Evolutionary conservation across 2,113 vertebrate genomes (phyloP).

Genomic region (Pyxicephalus adspersus): DNA sequence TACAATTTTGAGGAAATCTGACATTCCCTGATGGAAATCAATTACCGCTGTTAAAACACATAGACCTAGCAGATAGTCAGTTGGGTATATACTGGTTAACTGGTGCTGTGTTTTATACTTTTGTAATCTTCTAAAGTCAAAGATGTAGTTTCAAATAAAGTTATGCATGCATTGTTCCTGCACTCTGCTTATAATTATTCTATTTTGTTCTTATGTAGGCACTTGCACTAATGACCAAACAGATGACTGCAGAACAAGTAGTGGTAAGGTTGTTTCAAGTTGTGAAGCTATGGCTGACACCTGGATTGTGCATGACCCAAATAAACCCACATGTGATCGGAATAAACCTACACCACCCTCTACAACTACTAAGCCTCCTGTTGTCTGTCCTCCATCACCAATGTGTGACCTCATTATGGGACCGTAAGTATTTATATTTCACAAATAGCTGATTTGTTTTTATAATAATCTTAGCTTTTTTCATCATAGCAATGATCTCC

Average conservation of each 20-base stretch:
- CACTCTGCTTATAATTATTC: too few relatives aligned
- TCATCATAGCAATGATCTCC: too few relatives aligned
- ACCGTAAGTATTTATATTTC: slow-evolving; percentile 70
- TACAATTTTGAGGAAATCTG: too few relatives aligned
- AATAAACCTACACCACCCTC: slow-evolving; percentile 60
- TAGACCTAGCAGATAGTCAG: too few relatives aligned
- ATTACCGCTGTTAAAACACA: too few relatives aligned
- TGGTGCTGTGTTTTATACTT: too few relatives aligned
- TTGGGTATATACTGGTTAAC: too few relatives aligned
- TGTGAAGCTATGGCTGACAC: slow-evolving; percentile 85
- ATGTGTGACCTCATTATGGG: slow-evolving; percentile 79
- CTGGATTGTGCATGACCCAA: slow-evolving; percentile 79
- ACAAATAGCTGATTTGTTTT: background rate
- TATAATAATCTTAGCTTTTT: too few relatives aligned
- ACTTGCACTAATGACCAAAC: slow-evolving; percentile 83
- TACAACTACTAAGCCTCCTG: background rate
- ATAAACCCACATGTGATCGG: slow-evolving; percentile 75
- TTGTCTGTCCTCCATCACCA: slow-evolving; percentile 69
- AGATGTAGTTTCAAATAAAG: too few relatives aligned
- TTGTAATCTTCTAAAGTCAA: too few relatives aligned
- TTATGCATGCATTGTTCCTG: too few relatives aligned
- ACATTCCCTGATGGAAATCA: too few relatives aligned
- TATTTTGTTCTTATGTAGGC: slow-evolving; percentile 68
- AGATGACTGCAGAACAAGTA: slow-evolving; percentile 88
- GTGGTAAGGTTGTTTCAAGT: slow-evolving; percentile 66